Evolutionary conservation across 2,113 vertebrate species (phyloP), one percentile per base, ranked within the genome.

Genomic region (Indicator maculatus): DNA sequence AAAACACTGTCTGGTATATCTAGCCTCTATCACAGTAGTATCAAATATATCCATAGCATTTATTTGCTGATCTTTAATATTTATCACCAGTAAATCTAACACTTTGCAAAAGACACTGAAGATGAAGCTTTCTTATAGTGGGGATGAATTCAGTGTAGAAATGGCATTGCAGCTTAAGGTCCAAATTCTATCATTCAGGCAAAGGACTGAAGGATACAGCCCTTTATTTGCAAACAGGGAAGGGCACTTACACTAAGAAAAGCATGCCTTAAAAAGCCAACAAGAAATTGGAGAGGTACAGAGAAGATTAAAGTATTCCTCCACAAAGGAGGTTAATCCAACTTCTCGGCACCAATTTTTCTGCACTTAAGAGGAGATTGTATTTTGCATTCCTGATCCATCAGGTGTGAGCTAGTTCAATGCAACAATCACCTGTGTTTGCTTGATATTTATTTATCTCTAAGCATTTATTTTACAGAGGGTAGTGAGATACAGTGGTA

Each of bases 221-320:
- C 18, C 47, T 94, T 33, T 95, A 81, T 95, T 95, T 95, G 88
- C 86, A 95, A 90, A 84, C 8, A 84, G 88, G 93, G 93, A 92
- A 92, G 86, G 89, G 83, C 36, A 20, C 69, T 78, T 66, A n/a
- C 4, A 20, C 39, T 88, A 61, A 90, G 76, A 26, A 91, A 90
- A 93, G 44, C 0, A 0, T 53, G 12, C 59, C 90, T 91, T 90
- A 39, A 50, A 86, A 96, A 89, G 84, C 66, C 47, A 65, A 80
- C 56, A 82, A 76, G 94, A 93, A 86, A 86, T 63, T 83, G 82
- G 81, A 88, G 67, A 86, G 50, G 50, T 65, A 41, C 26, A 47
- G 91, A 41, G 89, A 59, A 86, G 80, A 95, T 91, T 95, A 93
- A 91, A 86, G 64, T 96, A 93, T 92, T 77, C 52, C 53, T 81